Percentiles rank a stretch among this genome's conserved stretches.
phyloP scores from a whole-genome alignment of 2,113 vertebrate species.

The Cygnus atratus region DNA sequence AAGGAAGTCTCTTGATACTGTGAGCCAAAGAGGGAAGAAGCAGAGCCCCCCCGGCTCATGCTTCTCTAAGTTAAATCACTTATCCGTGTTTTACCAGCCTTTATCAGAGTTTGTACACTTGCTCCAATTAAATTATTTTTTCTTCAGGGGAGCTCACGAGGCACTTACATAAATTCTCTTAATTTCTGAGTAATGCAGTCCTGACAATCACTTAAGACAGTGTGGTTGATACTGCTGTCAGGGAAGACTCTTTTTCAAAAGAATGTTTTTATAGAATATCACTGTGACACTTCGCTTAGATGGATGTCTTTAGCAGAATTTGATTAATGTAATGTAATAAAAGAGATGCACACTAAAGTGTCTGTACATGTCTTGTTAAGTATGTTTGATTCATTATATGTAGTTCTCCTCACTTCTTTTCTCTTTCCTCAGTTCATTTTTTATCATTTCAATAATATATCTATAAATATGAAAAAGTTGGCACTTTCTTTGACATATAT shows the following conservation, averaged over 20 bases:
- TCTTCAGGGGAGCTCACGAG: constrained; percentile 78
- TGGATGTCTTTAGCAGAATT: constrained; percentile 84
- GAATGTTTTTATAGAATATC: constrained; percentile 82
- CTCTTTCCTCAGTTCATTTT: constrained; percentile 84
- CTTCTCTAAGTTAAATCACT: constrained; percentile 80
- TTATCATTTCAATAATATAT: constrained; percentile 93
- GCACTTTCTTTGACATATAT: constrained; percentile 85
- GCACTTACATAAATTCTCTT: constrained; percentile 87
- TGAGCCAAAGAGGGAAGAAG: constrained; percentile 26
- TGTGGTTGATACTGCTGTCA: constrained; percentile 84
- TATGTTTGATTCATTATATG: constrained; percentile 89
- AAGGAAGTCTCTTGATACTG: background rate
- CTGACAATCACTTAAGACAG: constrained; percentile 87
- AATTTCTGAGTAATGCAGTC: constrained; percentile 89
- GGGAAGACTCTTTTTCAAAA: constrained; percentile 79
- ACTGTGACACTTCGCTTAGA: constrained; percentile 81
- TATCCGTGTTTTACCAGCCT: constrained; percentile 81
- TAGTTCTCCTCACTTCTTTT: constrained; percentile 81
- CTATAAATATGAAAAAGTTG: constrained; percentile 91
- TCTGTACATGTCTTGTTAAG: constrained; percentile 86
- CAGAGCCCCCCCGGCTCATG: constrained; percentile 34
- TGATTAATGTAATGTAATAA: constrained; percentile 93
- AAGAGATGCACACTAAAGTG: constrained; percentile 88
- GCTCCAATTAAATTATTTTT: constrained; percentile 88
- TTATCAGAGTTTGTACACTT: constrained; percentile 85